Conservation (phyloP, 2,888 invertebrate species). For the Oligia latruncula region DNA sequence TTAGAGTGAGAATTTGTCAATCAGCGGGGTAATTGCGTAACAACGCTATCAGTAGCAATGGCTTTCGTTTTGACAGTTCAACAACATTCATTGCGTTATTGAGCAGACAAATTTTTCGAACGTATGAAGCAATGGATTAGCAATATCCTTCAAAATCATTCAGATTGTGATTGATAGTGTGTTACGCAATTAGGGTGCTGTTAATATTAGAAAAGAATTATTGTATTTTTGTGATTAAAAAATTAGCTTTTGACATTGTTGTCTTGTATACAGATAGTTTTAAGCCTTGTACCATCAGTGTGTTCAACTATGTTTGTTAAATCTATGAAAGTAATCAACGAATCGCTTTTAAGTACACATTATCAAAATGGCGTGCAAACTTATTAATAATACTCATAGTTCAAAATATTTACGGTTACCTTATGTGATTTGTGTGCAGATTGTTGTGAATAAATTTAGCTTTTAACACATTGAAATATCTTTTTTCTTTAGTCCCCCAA, state of each 20-base stretch:
- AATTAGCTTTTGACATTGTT: constrained; percentile 53
- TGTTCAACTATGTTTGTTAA: constrained; percentile 61
- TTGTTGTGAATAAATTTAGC: constrained; percentile 64
- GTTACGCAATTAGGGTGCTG: not conserved
- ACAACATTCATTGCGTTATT: not conserved
- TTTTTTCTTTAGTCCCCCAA: not conserved
- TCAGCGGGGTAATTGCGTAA: not conserved
- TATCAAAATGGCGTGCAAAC: constrained; percentile 29
- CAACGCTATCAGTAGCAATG: not conserved
- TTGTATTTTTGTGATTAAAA: constrained; percentile 41
- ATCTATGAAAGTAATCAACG: constrained; percentile 57
- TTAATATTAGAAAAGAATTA: constrained; percentile 32
- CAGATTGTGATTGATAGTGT: not conserved
- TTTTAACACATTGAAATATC: constrained; percentile 31
- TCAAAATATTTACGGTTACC: constrained; percentile 56
- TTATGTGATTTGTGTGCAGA: constrained; percentile 59
- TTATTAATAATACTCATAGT: constrained; percentile 58
- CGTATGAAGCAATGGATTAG: not conserved
- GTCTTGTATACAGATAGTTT: constrained; percentile 51
- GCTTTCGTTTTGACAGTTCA: not conserved
- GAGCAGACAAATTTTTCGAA: not conserved
- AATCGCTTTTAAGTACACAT: constrained; percentile 51
- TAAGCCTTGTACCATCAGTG: constrained; percentile 66
- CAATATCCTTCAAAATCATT: not conserved
- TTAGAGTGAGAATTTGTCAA: constrained; percentile 19